These are phyloP conservation scores for Pseudoatta argentina DNA, from an alignment of 1,140 invertebrate species.

Conservation along the genomic window DNA sequence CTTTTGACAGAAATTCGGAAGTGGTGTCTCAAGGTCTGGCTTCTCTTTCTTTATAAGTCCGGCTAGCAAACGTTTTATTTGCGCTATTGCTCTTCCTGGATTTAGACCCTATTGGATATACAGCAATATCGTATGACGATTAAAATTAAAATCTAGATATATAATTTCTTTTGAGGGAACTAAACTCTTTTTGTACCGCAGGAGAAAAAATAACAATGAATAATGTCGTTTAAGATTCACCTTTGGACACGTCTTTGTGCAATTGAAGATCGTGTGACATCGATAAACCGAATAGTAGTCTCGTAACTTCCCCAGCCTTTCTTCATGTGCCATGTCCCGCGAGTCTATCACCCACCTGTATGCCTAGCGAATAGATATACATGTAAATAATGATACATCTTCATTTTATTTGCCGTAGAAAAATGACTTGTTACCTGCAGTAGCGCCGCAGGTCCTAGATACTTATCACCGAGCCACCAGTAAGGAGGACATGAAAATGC, in stretches of 20 bases:
- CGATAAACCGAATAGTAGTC: conserved; percentile 92
- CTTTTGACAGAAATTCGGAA: conserved; percentile 78
- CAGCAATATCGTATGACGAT: conserved; percentile 22
- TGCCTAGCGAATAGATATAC: conserved; percentile 69
- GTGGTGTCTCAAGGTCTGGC: conserved; percentile 90
- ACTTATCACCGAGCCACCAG: conserved; percentile 91
- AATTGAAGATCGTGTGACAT: conserved; percentile 95
- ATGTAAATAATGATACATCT: not conserved
- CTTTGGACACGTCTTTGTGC: conserved; percentile 92
- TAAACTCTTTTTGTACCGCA: not conserved
- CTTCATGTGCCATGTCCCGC: conserved; percentile 89
- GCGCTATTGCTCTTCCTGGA: conserved; percentile 97
- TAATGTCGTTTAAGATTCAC: conserved; percentile 82
- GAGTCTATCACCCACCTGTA: conserved; percentile 93
- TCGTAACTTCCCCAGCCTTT: conserved; percentile 89
- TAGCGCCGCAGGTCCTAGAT: conserved; percentile 90
- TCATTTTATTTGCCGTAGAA: not conserved
- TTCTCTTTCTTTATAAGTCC: conserved; percentile 93
- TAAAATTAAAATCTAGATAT: not conserved
- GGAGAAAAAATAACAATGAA: not conserved
- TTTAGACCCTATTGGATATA: conserved; percentile 93
- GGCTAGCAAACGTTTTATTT: conserved; percentile 97
- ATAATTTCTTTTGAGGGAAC: not conserved
- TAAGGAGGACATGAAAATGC: conserved; percentile 90
- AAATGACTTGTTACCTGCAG: conserved; percentile 85